phyloP scores from a whole-genome alignment of 2,797 vertebrate genomes.

The Phalloptychus januarius region DNA sequence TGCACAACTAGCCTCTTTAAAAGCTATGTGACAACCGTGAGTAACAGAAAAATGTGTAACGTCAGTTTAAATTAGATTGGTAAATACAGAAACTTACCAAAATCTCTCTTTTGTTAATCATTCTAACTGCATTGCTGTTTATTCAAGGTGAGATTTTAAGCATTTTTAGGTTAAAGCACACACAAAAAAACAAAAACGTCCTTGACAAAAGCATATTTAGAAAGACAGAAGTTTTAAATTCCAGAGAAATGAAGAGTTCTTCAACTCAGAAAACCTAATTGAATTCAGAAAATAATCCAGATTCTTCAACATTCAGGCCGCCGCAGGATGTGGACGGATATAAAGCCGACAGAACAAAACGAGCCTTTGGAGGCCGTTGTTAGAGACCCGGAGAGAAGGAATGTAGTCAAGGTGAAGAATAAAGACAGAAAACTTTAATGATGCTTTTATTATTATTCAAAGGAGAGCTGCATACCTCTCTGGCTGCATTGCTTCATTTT shows the following conservation, averaged over 20 bases:
- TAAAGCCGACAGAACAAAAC: slow-evolving; percentile 22
- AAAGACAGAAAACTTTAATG: slow-evolving; percentile 22
- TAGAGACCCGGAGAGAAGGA: slow-evolving; percentile 13
- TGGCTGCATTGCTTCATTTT: slow-evolving; percentile 10
- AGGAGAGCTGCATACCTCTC: slow-evolving; percentile 15
- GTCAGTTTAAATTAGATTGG: neutral
- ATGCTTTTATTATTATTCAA: slow-evolving; percentile 8
- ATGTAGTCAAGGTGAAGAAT: slow-evolving; percentile 2
- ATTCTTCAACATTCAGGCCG: neutral
- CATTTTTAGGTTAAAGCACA: neutral
- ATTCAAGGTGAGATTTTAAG: neutral
- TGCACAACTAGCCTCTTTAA: too few relatives aligned
- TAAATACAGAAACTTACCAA: neutral
- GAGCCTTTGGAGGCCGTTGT: slow-evolving; percentile 39
- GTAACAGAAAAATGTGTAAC: neutral
- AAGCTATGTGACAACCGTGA: neutral
- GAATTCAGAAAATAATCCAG: slow-evolving; percentile 8
- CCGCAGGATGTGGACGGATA: slow-evolving; percentile 10
- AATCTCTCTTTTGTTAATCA: neutral
- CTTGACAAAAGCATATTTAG: neutral
- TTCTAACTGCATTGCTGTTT: neutral
- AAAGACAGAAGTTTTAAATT: neutral
- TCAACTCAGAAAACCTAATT: neutral
- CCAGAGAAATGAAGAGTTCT: neutral
- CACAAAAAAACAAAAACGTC: neutral